phyloP scores from a whole-genome alignment of 2,113 vertebrate genomes.

The Pyrgilauda ruficollis region DNA sequence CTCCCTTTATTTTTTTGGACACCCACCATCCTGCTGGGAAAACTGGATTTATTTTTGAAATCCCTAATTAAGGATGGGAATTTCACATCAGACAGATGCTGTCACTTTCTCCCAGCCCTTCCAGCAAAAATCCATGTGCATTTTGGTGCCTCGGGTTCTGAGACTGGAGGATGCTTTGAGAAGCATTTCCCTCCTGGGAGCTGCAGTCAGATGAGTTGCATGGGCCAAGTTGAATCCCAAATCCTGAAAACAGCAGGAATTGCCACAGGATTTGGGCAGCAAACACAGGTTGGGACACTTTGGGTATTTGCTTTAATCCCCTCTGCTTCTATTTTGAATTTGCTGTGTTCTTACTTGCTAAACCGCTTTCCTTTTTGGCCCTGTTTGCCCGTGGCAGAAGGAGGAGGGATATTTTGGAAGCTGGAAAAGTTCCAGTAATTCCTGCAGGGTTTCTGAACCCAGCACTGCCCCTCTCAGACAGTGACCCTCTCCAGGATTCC shows the following conservation, averaged over 20 bases:
- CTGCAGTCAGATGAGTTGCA: neutral
- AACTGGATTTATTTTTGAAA: neutral
- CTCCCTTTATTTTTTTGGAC: neutral
- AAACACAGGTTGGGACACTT: constrained; percentile 57
- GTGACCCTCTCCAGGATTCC: neutral
- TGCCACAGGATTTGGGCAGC: constrained; percentile 39
- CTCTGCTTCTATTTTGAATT: constrained; percentile 68
- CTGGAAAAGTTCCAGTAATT: constrained; percentile 41
- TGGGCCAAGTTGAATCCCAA: constrained; percentile 16
- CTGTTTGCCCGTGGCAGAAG: constrained; percentile 52
- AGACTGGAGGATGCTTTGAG: neutral
- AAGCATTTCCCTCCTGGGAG: neutral
- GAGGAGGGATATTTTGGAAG: constrained; percentile 70
- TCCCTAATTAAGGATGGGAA: neutral
- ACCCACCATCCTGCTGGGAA: neutral
- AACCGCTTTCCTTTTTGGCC: constrained; percentile 55
- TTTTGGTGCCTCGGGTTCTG: neutral
- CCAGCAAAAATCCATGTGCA: neutral
- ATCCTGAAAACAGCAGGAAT: constrained; percentile 31
- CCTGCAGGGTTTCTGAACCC: neutral
- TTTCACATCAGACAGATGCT: neutral
- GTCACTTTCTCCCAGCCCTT: neutral
- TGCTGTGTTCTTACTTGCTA: constrained; percentile 57
- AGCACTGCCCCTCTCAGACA: neutral
- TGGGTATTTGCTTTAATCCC: constrained; percentile 53